Evolutionary conservation across 2,888 invertebrate species (phyloP).

Genomic region (Spodoptera littoralis): DNA sequence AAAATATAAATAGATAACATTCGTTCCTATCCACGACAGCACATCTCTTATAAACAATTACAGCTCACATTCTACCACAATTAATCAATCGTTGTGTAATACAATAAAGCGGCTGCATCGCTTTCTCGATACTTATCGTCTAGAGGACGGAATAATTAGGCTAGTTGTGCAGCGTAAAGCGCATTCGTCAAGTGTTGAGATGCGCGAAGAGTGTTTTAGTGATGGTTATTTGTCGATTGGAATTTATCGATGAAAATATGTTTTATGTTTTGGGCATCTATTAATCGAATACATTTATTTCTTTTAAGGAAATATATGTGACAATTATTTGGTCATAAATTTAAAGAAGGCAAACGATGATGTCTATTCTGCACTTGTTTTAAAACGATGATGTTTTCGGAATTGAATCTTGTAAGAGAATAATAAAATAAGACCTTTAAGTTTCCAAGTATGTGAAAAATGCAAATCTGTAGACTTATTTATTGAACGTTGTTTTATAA

Average conservation of each 20-base stretch:
- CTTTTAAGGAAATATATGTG: neutral
- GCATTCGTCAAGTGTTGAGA: conserved; percentile 81
- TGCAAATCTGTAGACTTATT: conserved; percentile 27
- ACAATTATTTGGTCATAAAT: too few relatives aligned
- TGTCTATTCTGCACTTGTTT: too few relatives aligned
- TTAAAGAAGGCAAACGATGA: too few relatives aligned
- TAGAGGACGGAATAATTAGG: conserved; percentile 67
- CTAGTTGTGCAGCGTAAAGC: conserved; percentile 74
- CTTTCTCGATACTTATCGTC: conserved; percentile 41
- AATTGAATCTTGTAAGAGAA: neutral
- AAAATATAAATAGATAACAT: conserved; percentile 49
- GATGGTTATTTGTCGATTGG: conserved; percentile 51
- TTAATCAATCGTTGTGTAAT: conserved; percentile 57
- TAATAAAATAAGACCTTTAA: neutral
- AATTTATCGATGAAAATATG: conserved; percentile 29
- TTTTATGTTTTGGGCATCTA: neutral
- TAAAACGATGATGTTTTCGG: too few relatives aligned
- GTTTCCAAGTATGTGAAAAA: conserved; percentile 1
- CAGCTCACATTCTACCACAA: conserved; percentile 47
- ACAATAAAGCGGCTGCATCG: conserved; percentile 48
- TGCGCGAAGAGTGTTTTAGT: conserved; percentile 63
- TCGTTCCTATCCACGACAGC: conserved; percentile 31
- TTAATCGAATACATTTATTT: neutral
- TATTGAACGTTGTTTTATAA: conserved; percentile 27
- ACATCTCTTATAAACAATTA: conserved; percentile 55